Conservation (phyloP, 2,113 vertebrate species). For the Siniperca knerii region DNA sequence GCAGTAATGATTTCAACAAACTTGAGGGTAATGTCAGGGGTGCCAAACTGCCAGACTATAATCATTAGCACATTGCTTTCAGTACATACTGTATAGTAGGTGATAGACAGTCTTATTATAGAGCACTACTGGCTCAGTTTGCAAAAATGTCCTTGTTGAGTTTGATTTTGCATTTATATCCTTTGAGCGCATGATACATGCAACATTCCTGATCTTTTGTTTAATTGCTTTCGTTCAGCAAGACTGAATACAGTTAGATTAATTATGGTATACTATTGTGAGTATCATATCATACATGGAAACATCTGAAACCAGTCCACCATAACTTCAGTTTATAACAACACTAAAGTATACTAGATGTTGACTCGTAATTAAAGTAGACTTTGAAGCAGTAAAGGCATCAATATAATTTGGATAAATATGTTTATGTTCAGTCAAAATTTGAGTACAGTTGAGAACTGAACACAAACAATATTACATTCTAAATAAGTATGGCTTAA, state of each 20-base stretch:
- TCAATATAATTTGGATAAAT: not conserved
- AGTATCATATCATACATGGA: not conserved
- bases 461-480: not conserved
- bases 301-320: not conserved
- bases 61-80: constrained; percentile 30
- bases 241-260: not conserved
- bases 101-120: constrained; percentile 9
- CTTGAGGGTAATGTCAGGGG: constrained; percentile 9
- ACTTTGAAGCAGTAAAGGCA: not conserved
- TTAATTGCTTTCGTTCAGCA: not conserved
- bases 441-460: not conserved
- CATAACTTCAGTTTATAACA: not conserved
- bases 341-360: not conserved
- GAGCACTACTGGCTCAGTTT: not conserved
- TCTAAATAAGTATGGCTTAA: too few species aligned
- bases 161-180: not conserved
- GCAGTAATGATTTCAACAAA: constrained; percentile 37
- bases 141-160: not conserved
- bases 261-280: not conserved
- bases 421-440: not conserved
- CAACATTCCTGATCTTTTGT: not conserved
- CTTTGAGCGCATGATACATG: not conserved
- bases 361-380: not conserved
- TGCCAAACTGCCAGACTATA: constrained; percentile 8
- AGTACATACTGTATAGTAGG: not conserved